A percentile compares a stretch with the other conserved stretches of the same genome.
phyloP scores from a whole-genome alignment of 2,888 invertebrate genomes.

The Lamellibrachia columna region DNA sequence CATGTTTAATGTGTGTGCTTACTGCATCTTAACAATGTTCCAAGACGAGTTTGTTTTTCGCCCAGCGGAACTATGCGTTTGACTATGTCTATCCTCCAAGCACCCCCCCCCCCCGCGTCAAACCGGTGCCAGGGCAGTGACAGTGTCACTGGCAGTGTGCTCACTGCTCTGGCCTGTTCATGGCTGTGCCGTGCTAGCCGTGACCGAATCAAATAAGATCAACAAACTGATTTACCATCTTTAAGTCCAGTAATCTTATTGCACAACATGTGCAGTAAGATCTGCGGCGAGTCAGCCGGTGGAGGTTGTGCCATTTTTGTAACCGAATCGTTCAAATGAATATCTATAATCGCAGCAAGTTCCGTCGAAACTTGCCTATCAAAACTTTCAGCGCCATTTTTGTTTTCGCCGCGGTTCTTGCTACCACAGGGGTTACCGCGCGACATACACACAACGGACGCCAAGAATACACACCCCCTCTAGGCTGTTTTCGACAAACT shows the following conservation, averaged over 20 bases:
- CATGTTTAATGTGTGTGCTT: no score
- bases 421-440: neutral
- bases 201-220: neutral
- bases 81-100: no score
- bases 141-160: no score
- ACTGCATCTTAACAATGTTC: no score
- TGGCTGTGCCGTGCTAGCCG: no score
- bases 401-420: conserved; percentile 16
- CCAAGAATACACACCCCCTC: neutral
- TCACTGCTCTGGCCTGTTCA: no score
- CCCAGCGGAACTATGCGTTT: no score
- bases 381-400: conserved; percentile 16
- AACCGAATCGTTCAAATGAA: neutral
- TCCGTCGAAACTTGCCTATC: neutral
- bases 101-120: no score
- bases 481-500: no score
- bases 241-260: conserved; percentile 39
- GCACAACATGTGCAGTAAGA: conserved; percentile 32
- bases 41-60: no score
- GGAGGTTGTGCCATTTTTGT: conserved; percentile 1
- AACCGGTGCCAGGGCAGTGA: no score
- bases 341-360: neutral
- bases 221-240: conserved; percentile 34
- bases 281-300: conserved; percentile 26
- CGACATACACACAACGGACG: neutral